A percentile compares a stretch with the other conserved stretches of the same genome.
Evolutionary conservation across 2,888 invertebrate genomes (phyloP).

Genomic region (Corbicula japonica): DNA sequence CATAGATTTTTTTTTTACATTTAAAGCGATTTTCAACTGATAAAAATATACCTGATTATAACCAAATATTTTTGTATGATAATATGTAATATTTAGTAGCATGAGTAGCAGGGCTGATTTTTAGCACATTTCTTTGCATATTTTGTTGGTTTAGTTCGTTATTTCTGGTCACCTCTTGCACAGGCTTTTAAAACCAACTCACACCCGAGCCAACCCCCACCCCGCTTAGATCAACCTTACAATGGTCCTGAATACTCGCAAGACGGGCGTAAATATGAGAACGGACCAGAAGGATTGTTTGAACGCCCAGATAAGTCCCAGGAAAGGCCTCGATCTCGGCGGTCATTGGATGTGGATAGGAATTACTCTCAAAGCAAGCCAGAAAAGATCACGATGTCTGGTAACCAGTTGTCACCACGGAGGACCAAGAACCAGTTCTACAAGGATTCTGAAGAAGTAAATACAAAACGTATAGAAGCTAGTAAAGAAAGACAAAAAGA

Average conservation of each 20-base stretch:
- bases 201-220: constrained; percentile 31
- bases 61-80: too few species aligned
- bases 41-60: too few species aligned
- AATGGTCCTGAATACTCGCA: neutral
- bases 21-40: too few species aligned
- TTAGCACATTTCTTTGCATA: too few species aligned
- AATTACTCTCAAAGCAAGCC: constrained; percentile 18
- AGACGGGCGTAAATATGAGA: neutral
- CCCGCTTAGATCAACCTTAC: neutral
- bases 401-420: constrained; percentile 28
- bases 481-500: constrained; percentile 51
- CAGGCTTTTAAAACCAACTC: constrained; percentile 48
- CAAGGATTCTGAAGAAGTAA: constrained; percentile 37
- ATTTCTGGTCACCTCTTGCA: constrained; percentile 15
- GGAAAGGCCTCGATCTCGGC: constrained; percentile 24
- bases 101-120: too few species aligned
- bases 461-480: constrained; percentile 35
- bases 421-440: constrained; percentile 30
- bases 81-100: too few species aligned
- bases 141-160: neutral
- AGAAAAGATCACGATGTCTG: neutral
- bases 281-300: constrained; percentile 9
- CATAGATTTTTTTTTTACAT: too few species aligned
- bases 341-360: constrained; percentile 23
- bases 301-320: constrained; percentile 12